A percentile compares a stretch with the other conserved stretches of the same genome.
These are phyloP conservation scores for Euschistus heros DNA, from an alignment of 1,140 invertebrate genomes.

Conservation along the genomic window DNA sequence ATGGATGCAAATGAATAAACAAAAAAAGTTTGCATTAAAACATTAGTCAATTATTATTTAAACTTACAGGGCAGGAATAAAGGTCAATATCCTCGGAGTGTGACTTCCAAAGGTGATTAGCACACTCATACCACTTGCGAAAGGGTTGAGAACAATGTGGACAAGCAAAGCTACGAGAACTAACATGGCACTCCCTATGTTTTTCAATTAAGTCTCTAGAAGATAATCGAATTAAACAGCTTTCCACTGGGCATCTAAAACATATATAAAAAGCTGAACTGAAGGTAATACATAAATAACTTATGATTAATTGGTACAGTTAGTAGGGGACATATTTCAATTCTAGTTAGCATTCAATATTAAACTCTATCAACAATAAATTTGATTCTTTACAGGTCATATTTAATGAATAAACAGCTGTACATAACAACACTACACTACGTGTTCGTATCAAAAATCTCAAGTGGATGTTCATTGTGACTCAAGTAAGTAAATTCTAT, in stretches of 20 bases:
- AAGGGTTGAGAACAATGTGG: slow-evolving; percentile 25
- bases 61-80: slow-evolving; percentile 52
- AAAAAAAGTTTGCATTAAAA: neutral
- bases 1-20: too few species aligned
- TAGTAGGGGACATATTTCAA: too few species aligned
- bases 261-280: neutral
- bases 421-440: too few species aligned
- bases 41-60: slow-evolving; percentile 15
- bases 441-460: too few species aligned
- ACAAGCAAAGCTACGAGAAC: slow-evolving; percentile 23
- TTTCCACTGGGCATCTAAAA: slow-evolving; percentile 13
- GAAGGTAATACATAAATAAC: too few species aligned
- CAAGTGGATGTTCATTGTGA: too few species aligned
- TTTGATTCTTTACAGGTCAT: too few species aligned
- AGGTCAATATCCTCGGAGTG: slow-evolving; percentile 66
- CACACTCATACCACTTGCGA: slow-evolving; percentile 27
- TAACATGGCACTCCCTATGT: slow-evolving; percentile 13
- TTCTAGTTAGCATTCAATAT: too few species aligned
- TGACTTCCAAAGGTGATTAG: slow-evolving; percentile 61
- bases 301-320: too few species aligned
- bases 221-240: slow-evolving; percentile 13
- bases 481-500: too few species aligned
- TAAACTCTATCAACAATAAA: too few species aligned
- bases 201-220: neutral
- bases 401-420: too few species aligned